Evolutionary conservation across 1,140 invertebrate species (phyloP), one percentile per base, ranked within the genome.

Genomic region (Heterodera schachtii): DNA sequence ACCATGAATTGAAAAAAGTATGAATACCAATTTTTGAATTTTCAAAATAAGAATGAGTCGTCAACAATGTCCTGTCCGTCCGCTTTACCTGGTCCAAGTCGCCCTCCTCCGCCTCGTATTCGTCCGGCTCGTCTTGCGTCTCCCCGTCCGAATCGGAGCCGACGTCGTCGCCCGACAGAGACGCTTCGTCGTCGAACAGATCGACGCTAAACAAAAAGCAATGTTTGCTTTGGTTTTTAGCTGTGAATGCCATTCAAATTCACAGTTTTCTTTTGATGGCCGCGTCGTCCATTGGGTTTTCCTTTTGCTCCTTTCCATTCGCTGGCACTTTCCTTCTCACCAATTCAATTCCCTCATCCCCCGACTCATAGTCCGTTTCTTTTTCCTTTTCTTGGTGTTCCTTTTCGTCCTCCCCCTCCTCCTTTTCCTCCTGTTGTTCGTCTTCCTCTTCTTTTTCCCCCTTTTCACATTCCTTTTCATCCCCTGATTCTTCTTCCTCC

Each of bases 71-170:
- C 31, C 31, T 31, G 31, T 31, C 31, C 31, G 31, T 31, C 31
- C 64, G 11, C 4, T 3, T 60, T 64, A 81, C 82, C 64, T 84
- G 73, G 71, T 85, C 84, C 44, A 49, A n/a, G 70, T 85, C 84
- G 3, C 84, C 84, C 21, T 73, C 84, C 47, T 87, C 85, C 52
- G 66, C 85, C 52, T 86, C 85, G 74, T 85, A 85, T 49, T 85
- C 84, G 47, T 86, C 84, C 21, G 76, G 57, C 46, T 46, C 78
- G 43, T 71, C 52, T 46, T 57, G 47, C 5, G 84, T 69, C n/a
- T 69, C 75, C 6, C 73, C 64, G 49, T 85, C 85, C 60, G 70
- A 52, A 57, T 84, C 85, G 44, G 81, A 84, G 44, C 80, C 84
- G 2, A 85, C 75, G 71, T 85, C 84, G 57, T 84, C 81, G 19